Evolutionary conservation across 2,888 invertebrate genomes (phyloP).

Genomic region (Sympetrum striolatum): DNA sequence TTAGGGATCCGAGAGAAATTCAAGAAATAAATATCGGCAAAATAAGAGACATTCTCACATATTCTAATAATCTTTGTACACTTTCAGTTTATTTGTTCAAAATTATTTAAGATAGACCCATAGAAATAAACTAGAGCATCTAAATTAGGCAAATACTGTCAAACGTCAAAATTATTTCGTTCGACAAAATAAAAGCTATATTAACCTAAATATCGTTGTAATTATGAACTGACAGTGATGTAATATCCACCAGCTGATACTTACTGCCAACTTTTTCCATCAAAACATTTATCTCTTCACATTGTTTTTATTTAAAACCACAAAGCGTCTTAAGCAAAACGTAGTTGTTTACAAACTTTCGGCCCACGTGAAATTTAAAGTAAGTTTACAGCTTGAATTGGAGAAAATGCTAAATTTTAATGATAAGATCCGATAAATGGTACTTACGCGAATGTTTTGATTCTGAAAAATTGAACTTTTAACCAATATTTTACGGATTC

Average conservation of each 20-base stretch:
- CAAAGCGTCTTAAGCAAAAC: constrained; percentile 42
- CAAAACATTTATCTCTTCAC: neutral
- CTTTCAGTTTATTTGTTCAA: too few species aligned
- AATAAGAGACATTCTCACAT: too few species aligned
- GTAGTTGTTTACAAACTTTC: constrained; percentile 57
- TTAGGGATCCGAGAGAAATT: too few species aligned
- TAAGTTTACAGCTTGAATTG: constrained; percentile 45
- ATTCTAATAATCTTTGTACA: too few species aligned
- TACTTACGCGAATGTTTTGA: constrained; percentile 46
- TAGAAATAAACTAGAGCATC: too few species aligned
- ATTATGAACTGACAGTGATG: neutral
- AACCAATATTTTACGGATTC: constrained; percentile 54
- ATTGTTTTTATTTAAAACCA: neutral
- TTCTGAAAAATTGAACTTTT: constrained; percentile 42
- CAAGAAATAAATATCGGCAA: too few species aligned
- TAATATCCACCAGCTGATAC: neutral
- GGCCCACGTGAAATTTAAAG: constrained; percentile 50
- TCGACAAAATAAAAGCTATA: neutral
- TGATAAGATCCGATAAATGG: constrained; percentile 45
- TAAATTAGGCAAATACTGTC: neutral
- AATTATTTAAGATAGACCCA: too few species aligned
- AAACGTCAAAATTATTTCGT: constrained; percentile 6
- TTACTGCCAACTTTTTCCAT: neutral
- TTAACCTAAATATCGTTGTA: neutral
- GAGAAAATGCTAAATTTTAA: neutral